These are phyloP conservation scores for Erebia palarica DNA, from an alignment of 2,888 invertebrate genomes.

Conservation along the genomic window DNA sequence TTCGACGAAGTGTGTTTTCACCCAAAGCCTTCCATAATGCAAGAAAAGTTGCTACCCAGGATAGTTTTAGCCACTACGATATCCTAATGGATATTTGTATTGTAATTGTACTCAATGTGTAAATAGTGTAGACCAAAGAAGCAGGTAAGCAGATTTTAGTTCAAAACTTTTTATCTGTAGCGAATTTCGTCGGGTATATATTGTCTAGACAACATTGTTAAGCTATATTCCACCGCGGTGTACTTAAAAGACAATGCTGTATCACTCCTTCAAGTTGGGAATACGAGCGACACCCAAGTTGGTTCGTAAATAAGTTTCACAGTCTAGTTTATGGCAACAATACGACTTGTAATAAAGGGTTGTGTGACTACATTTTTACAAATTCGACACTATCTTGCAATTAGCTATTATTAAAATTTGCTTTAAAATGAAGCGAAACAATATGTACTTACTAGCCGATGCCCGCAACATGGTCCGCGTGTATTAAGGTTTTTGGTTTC, in stretches of 20 bases:
- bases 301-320: slow-evolving; percentile 25
- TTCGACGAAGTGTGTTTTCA: too few relatives aligned
- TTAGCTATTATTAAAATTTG: neutral
- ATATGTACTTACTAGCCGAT: neutral
- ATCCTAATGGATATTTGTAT: too few relatives aligned
- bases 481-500: too few relatives aligned
- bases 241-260: slow-evolving; percentile 20
- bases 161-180: neutral
- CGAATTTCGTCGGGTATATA: slow-evolving; percentile 1
- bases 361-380: slow-evolving; percentile 16
- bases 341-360: slow-evolving; percentile 18
- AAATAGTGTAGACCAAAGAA: too few relatives aligned
- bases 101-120: too few relatives aligned
- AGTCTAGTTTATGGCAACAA: slow-evolving; percentile 23
- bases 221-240: slow-evolving; percentile 7
- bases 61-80: too few relatives aligned
- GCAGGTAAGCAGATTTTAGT: neutral
- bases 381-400: slow-evolving; percentile 8
- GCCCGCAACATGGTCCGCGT: too few relatives aligned
- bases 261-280: slow-evolving; percentile 18
- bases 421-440: too few relatives aligned
- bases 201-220: slow-evolving; percentile 12
- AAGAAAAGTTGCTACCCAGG: too few relatives aligned
- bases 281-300: slow-evolving; percentile 20
- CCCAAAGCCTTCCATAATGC: too few relatives aligned